Evolutionary conservation across 2,888 invertebrate species (phyloP), one percentile per base, ranked within the genome.

Genomic region (Drosophila dives): DNA sequence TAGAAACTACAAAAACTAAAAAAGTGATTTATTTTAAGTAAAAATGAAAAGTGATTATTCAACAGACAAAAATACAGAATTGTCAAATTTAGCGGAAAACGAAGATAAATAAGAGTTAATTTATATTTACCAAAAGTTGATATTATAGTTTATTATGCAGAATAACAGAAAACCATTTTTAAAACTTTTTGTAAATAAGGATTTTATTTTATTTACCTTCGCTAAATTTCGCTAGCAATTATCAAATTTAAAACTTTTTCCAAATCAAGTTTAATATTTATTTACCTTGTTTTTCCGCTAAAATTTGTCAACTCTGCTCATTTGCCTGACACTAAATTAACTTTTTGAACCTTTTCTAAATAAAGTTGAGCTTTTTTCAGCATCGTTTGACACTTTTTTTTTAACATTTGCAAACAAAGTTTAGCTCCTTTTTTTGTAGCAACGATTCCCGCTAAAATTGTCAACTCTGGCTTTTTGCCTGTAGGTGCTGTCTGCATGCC

Each of bases 401-500:
- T 3, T 8, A 34, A 20, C 26, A n/a, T 11, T n/a, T 38, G 17
- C 12, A 26, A n/a, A n/a, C 23, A n/a, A 7, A n/a, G n/a, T n/a
- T 26, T 4, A 38, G 38, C n/a, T 12, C 29, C 29, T 29, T 29
- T 29, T 26, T 36, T 32, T 23, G 11, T 17, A 26, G 6, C 4
- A n/a, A 38, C 12, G 38, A 29, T 55, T 45, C 45, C 49, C 49
- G 23, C 49, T 15, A 29, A 49, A 49, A 26, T 32, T 42, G 15
- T 32, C 56, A 56, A 23, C 56, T 42, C 42, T 56, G 32, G 3
- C 42, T 32, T 17, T 38, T 42, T n/a, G 33, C 26, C 36, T 66
- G 67, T 67, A 58, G 42, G 32, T 51, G 50, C 23, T 50, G 29
- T 55, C 17, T 49, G 48, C 38, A n/a, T 55, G 49, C 20, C 65